These are phyloP conservation scores for Periphyllus acericola DNA, from an alignment of 2,888 invertebrate genomes.

Conservation along the genomic window DNA sequence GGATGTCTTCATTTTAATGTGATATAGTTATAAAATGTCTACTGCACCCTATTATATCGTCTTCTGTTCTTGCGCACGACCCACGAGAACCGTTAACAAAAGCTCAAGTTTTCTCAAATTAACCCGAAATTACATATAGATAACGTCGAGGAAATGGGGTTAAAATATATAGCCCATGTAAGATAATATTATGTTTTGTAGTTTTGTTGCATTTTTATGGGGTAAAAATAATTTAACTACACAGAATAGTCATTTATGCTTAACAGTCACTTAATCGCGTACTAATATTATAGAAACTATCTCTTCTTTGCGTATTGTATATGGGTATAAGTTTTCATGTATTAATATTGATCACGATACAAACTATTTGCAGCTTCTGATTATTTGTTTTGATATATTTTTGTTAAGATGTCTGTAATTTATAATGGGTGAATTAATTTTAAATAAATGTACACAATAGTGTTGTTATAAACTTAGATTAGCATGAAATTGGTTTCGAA, in stretches of 20 bases:
- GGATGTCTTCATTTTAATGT: slow-evolving; percentile 53
- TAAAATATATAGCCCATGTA: not conserved
- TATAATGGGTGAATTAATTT: not conserved
- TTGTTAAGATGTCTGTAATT: too few species aligned
- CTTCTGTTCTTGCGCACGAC: not conserved
- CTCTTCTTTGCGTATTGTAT: not conserved
- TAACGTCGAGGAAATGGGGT: slow-evolving; percentile 14
- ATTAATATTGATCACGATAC: not conserved
- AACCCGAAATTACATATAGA: slow-evolving; percentile 45
- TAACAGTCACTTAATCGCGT: not conserved
- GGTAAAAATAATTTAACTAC: not conserved
- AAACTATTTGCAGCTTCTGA: not conserved
- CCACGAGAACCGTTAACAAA: slow-evolving; percentile 26
- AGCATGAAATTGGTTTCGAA: too few species aligned
- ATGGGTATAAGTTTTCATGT: not conserved
- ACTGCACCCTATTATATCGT: not conserved
- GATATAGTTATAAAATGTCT: slow-evolving; percentile 46
- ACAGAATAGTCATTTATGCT: not conserved
- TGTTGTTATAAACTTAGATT: too few species aligned
- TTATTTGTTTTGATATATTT: not conserved
- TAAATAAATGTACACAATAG: too few species aligned
- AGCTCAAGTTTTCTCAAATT: slow-evolving; percentile 37
- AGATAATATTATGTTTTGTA: not conserved
- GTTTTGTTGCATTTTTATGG: not conserved
- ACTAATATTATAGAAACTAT: not conserved